A percentile compares a stretch with the other conserved stretches of the same genome.
These are phyloP conservation scores for Basileuterus tristriatus DNA, from an alignment of 2,797 vertebrate genomes.

Conservation along the genomic window DNA sequence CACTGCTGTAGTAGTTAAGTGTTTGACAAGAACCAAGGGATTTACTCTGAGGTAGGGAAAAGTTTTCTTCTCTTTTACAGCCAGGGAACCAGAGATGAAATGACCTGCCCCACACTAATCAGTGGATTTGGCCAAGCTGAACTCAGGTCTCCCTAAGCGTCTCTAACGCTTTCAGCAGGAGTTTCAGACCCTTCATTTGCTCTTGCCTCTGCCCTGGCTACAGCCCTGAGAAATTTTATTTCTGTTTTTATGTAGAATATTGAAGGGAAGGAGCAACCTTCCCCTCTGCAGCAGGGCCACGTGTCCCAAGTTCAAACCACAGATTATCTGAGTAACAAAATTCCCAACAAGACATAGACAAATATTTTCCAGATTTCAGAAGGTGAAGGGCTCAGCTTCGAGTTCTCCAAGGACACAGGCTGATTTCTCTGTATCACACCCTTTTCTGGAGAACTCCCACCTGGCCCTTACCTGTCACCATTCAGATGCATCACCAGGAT, in stretches of 20 bases:
- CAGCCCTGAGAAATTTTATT: not conserved
- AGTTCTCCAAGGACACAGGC: not conserved
- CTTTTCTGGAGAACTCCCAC: not conserved
- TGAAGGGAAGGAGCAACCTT: not conserved
- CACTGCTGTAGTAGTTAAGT: slow-evolving; percentile 27
- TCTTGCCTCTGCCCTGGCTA: not conserved
- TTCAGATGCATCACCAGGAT: not conserved
- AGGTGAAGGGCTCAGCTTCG: not conserved
- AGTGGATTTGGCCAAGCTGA: not conserved
- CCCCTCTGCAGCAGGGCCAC: not conserved
- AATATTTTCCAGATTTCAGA: not conserved
- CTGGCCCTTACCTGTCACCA: not conserved
- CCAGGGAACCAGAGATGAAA: not conserved
- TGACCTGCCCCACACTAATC: not conserved
- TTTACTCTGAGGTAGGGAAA: slow-evolving; percentile 54
- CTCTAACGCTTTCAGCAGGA: not conserved
- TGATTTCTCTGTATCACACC: not conserved
- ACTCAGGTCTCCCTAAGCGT: not conserved
- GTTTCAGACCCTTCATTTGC: not conserved
- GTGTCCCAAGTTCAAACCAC: not conserved
- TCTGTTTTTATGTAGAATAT: not conserved
- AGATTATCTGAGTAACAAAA: not conserved
- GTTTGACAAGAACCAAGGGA: slow-evolving; percentile 59
- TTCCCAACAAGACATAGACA: not conserved
- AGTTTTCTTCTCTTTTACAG: slow-evolving; percentile 43